Percentiles rank a stretch among this genome's conserved stretches.
Evolutionary conservation across 2,113 vertebrate genomes (phyloP).

Genomic region (Lophura nycthemera): DNA sequence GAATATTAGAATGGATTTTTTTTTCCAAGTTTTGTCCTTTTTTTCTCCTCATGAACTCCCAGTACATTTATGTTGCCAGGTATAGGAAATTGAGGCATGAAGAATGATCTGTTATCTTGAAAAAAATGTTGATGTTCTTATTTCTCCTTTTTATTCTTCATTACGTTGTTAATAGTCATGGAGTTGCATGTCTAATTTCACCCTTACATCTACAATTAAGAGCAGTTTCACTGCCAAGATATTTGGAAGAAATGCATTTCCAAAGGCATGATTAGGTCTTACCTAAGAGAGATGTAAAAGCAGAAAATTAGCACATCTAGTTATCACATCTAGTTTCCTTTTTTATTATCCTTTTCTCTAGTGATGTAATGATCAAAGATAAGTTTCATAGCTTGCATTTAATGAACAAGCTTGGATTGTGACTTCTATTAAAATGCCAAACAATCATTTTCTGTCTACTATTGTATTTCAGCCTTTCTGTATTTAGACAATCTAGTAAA

Average conservation of each 20-base stretch:
- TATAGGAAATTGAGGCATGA: slow-evolving; percentile 24
- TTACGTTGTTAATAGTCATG: slow-evolving; percentile 27
- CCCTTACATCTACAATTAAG: slow-evolving; percentile 17
- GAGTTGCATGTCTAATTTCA: slow-evolving; percentile 9
- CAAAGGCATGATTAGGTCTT: not conserved
- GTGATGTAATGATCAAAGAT: slow-evolving; percentile 20
- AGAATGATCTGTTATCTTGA: slow-evolving; percentile 18
- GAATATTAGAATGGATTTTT: not conserved
- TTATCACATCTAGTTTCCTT: not conserved
- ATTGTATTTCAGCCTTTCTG: not conserved
- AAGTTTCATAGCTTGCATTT: slow-evolving; percentile 29
- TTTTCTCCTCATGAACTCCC: not conserved
- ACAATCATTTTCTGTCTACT: not conserved
- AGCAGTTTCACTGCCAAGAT: not conserved
- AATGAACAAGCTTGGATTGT: slow-evolving; percentile 22
- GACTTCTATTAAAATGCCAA: not conserved
- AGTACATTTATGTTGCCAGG: not conserved
- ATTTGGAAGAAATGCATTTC: not conserved
- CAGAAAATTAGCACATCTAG: not conserved
- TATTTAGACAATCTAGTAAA: not conserved
- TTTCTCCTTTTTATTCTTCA: slow-evolving; percentile 53
- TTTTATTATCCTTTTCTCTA: slow-evolving; percentile 1
- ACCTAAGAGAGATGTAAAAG: not conserved
- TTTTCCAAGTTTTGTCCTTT: not conserved
- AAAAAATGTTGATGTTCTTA: slow-evolving; percentile 52